Conservation (phyloP, 2,888 invertebrate species). For the Acrocyrtus sp. region DNA sequence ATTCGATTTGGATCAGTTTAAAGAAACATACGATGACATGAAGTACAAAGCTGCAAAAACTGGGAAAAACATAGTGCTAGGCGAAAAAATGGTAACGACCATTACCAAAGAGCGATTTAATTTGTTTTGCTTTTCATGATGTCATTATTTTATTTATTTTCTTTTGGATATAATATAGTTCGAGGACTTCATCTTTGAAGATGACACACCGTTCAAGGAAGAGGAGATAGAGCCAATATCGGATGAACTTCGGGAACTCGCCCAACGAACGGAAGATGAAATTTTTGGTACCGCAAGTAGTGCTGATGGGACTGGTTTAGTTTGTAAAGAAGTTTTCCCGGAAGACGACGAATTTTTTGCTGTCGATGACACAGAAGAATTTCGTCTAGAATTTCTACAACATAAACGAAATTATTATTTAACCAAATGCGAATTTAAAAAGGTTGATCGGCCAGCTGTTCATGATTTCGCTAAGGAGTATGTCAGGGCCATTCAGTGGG, state of each 20-base stretch:
- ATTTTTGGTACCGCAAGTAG: conserved; percentile 66
- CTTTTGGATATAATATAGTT: conserved; percentile 58
- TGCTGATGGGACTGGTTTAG: conserved; percentile 52
- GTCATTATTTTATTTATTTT: conserved; percentile 6
- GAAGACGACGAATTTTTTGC: conserved; percentile 70
- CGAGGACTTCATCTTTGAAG: conserved; percentile 58
- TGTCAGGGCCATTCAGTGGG: conserved; percentile 95
- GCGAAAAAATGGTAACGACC: conserved; percentile 61
- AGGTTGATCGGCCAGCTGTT: conserved; percentile 84
- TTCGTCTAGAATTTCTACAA: conserved; percentile 77
- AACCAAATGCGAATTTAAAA: conserved; percentile 83
- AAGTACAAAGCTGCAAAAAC: conserved; percentile 85
- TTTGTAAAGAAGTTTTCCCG: conserved; percentile 67
- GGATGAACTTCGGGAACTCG: conserved; percentile 72
- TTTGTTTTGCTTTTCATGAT: background rate
- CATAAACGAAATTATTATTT: conserved; percentile 93
- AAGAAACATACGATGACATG: conserved; percentile 81
- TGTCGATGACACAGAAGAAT: conserved; percentile 69
- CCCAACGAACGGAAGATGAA: conserved; percentile 74
- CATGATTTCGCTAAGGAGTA: conserved; percentile 87
- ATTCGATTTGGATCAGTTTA: conserved; percentile 80
- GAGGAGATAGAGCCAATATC: conserved; percentile 60
- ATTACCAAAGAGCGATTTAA: background rate
- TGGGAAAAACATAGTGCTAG: conserved; percentile 70
- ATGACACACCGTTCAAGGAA: conserved; percentile 54